A percentile compares a stretch with the other conserved stretches of the same genome.
These are phyloP conservation scores for Puffinus mauretanicus DNA, from an alignment of 2,113 vertebrate species.

Conservation along the genomic window DNA sequence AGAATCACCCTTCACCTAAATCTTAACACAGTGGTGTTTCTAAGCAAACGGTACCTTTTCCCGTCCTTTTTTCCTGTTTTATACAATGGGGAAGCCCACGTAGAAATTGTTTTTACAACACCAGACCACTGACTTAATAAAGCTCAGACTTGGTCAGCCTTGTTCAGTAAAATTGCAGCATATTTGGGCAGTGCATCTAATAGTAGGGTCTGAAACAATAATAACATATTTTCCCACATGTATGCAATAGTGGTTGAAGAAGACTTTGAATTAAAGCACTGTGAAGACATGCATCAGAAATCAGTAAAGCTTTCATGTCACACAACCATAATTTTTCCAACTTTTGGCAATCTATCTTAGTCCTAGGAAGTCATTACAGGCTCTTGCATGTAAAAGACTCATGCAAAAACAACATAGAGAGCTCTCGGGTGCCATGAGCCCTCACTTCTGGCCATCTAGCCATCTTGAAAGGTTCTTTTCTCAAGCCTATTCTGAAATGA, in stretches of 20 bases:
- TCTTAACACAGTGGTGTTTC: background rate
- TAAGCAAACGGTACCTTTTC: background rate
- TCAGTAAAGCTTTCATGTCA: background rate
- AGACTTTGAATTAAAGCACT: background rate
- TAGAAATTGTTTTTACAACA: background rate
- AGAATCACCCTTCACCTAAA: background rate
- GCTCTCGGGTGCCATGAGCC: background rate
- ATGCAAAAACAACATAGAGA: background rate
- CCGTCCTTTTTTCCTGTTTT: background rate
- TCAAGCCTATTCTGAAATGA: background rate
- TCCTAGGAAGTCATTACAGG: background rate
- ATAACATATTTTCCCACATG: background rate
- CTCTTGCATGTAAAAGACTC: background rate
- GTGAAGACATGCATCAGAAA: background rate
- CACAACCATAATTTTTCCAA: background rate
- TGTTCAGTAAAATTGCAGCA: background rate
- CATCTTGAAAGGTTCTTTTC: background rate
- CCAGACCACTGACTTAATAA: background rate
- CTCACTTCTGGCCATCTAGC: background rate
- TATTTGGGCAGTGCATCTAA: background rate
- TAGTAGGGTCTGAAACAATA: background rate
- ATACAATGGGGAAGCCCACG: rapidly evolving
- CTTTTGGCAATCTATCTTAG: background rate
- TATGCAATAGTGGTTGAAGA: background rate
- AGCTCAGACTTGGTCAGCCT: background rate